Conservation (phyloP, 2,797 vertebrate species). For the Discoglossus pictus region DNA sequence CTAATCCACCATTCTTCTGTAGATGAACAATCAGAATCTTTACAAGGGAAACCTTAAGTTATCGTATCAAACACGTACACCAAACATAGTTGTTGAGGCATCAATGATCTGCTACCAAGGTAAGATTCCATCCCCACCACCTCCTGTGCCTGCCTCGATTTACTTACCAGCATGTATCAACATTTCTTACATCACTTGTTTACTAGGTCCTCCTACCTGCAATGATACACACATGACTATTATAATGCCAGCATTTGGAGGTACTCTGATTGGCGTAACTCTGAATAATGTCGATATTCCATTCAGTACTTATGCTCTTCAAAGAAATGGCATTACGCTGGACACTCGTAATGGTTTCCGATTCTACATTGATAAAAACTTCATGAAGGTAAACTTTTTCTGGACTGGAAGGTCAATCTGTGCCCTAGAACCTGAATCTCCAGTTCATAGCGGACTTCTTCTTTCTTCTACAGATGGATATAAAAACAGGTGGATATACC, state of each 20-base stretch:
- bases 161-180: too few relatives aligned
- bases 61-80: conserved; percentile 18
- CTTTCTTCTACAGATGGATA: too few relatives aligned
- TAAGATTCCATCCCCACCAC: too few relatives aligned
- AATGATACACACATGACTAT: conserved; percentile 69
- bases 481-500: conserved; percentile 10
- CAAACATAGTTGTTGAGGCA: conserved; percentile 23
- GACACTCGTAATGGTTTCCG: conserved; percentile 55
- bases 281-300: conserved; percentile 52
- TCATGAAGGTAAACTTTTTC: conserved; percentile 54
- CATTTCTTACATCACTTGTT: neutral
- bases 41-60: conserved; percentile 58
- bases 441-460: rapidly evolving
- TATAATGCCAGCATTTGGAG: conserved; percentile 65
- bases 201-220: conserved; percentile 63
- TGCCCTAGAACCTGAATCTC: neutral
- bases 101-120: conserved; percentile 66
- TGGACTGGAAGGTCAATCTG: too few relatives aligned
- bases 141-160: too few relatives aligned
- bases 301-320: conserved; percentile 39
- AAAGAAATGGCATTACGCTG: conserved; percentile 52
- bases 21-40: conserved; percentile 59
- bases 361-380: conserved; percentile 57
- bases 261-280: conserved; percentile 53
- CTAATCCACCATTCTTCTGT: neutral